A percentile compares a stretch with the other conserved stretches of the same genome.
phyloP scores from a whole-genome alignment of 1,140 invertebrate genomes.

The Trichogramma pretiosum region DNA sequence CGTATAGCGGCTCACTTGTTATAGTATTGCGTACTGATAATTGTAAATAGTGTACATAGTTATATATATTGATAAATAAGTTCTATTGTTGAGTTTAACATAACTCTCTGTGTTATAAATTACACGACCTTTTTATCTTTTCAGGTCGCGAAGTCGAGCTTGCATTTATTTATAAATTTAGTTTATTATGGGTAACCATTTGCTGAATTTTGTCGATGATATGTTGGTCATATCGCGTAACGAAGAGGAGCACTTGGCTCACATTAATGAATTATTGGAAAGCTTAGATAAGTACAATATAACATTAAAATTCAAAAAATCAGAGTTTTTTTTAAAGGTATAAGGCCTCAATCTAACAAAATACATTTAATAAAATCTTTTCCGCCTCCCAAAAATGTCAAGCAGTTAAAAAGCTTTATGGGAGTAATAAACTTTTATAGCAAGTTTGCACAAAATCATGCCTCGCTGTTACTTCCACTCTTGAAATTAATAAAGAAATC shows the following conservation, averaged over 20 bases:
- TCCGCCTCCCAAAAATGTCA: no score
- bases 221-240: background rate
- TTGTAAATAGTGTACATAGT: no score
- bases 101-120: no score
- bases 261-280: background rate
- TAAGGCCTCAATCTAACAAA: background rate
- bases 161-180: background rate
- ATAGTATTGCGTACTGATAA: no score
- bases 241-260: background rate
- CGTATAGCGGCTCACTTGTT: no score
- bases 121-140: no score
- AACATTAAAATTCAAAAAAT: background rate
- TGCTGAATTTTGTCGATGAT: background rate
- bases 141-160: no score
- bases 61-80: no score
- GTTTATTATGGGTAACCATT: background rate
- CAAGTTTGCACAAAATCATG: background rate
- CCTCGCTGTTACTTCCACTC: no score
- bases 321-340: background rate
- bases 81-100: background rate
- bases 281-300: background rate
- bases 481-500: no score
- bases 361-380: background rate
- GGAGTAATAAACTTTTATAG: constrained; percentile 1
- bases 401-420: no score